Evolutionary conservation across 2,113 vertebrate species (phyloP).

Genomic region (Pachypanchax playfairii): DNA sequence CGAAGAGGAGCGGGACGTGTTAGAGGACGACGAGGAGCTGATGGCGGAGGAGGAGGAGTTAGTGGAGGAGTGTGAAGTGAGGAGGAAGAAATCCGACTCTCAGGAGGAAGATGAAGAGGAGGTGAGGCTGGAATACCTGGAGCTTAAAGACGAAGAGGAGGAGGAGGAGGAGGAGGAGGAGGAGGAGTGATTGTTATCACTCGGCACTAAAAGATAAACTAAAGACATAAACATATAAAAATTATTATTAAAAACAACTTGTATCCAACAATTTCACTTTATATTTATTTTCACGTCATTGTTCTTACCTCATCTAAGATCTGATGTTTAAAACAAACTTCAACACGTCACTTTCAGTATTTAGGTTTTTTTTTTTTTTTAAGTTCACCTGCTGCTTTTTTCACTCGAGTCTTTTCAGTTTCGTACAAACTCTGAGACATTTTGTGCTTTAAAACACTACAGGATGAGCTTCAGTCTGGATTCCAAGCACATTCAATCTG

Average conservation of each 20-base stretch:
- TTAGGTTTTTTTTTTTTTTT: not conserved
- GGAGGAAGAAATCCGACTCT: conserved; percentile 27
- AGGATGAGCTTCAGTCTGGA: too few species aligned
- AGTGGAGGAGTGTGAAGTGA: conserved; percentile 32
- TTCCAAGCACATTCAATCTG: too few species aligned
- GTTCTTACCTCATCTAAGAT: conserved; percentile 5
- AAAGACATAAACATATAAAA: conserved; percentile 14
- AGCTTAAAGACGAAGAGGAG: conserved; percentile 53
- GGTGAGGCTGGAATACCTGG: conserved; percentile 57
- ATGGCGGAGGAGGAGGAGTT: conserved; percentile 34
- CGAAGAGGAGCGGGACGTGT: conserved; percentile 66
- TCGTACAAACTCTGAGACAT: not conserved
- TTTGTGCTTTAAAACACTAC: not conserved
- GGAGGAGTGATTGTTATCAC: too few species aligned
- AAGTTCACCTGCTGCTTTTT: conserved; percentile 11
- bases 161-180: conserved; percentile 22
- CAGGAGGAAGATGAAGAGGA: conserved; percentile 44
- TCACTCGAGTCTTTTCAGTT: conserved; percentile 7
- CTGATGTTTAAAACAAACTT: too few species aligned
- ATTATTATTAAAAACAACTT: conserved; percentile 9
- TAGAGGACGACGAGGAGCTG: conserved; percentile 55
- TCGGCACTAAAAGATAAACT: conserved; percentile 6
- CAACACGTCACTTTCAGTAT: too few species aligned
- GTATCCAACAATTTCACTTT: conserved; percentile 14
- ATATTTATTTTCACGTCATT: conserved; percentile 35